A percentile compares a stretch with the other conserved stretches of the same genome.
phyloP scores from a whole-genome alignment of 2,113 vertebrate species.

The Megaceryle maxima region DNA sequence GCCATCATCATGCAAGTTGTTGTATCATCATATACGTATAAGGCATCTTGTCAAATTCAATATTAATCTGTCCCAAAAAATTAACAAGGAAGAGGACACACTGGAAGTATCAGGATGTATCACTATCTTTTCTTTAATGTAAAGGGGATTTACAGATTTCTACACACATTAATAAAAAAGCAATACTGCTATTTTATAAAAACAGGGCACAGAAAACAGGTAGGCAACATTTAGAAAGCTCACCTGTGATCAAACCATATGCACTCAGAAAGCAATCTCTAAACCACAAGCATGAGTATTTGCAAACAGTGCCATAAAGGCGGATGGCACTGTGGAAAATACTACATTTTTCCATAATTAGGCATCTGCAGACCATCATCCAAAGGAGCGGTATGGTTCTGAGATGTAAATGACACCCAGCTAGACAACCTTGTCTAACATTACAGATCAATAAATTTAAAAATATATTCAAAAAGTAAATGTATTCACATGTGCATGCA shows the following conservation, averaged over 20 bases:
- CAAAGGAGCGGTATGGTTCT: background rate
- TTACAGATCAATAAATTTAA: background rate
- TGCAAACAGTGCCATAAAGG: background rate
- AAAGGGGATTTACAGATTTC: background rate
- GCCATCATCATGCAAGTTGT: background rate
- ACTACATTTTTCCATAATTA: background rate
- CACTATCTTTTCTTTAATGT: background rate
- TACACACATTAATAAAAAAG: background rate
- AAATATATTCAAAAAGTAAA: background rate
- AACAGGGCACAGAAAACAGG: background rate
- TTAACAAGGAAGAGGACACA: background rate
- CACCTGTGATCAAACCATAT: background rate
- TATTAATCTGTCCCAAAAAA: background rate
- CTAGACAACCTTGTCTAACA: background rate
- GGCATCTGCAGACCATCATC: background rate
- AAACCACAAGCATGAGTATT: background rate
- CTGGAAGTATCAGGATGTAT: background rate
- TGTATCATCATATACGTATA: background rate
- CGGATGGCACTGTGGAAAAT: background rate
- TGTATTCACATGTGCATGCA: background rate
- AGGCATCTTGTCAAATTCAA: background rate
- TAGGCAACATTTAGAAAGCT: background rate
- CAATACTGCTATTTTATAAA: background rate
- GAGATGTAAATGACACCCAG: background rate
- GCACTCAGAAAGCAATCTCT: background rate